These are phyloP conservation scores for Bos indicus DNA, from an alignment of 2,113 vertebrate species.

Conservation along the genomic window DNA sequence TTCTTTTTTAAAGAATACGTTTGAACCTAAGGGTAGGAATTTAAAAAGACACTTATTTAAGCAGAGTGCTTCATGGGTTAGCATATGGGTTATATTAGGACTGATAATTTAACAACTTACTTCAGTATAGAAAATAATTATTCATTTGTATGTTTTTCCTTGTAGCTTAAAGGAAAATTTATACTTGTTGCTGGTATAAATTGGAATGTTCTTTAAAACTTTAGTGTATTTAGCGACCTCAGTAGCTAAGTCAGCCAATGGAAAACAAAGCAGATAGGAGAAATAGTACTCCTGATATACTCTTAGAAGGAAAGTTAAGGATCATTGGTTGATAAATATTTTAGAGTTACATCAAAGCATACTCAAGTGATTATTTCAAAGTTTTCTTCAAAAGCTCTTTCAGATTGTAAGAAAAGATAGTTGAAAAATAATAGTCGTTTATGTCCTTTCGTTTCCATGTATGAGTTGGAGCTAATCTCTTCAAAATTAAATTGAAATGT, in stretches of 20 bases:
- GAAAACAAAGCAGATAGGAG: background rate
- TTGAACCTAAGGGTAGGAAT: background rate
- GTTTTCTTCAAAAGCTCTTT: background rate
- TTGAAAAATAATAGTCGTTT: background rate
- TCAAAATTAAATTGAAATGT: slow-evolving; percentile 43
- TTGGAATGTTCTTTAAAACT: background rate
- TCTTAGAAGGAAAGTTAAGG: background rate
- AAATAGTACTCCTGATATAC: background rate
- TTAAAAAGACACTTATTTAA: background rate
- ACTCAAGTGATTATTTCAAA: background rate
- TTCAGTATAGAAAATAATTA: background rate
- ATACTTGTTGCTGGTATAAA: background rate
- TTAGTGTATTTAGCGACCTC: background rate
- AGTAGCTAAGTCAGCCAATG: background rate
- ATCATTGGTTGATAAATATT: background rate
- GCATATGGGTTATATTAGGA: background rate
- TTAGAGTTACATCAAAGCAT: background rate
- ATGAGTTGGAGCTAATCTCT: background rate
- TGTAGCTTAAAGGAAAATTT: background rate
- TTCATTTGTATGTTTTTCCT: background rate
- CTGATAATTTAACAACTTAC: background rate
- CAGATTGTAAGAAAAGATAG: background rate
- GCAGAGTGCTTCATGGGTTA: background rate
- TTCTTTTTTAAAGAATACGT: background rate
- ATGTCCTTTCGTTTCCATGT: background rate